Evolutionary conservation across 2,888 invertebrate genomes (phyloP).

Genomic region (Idaea straminata): DNA sequence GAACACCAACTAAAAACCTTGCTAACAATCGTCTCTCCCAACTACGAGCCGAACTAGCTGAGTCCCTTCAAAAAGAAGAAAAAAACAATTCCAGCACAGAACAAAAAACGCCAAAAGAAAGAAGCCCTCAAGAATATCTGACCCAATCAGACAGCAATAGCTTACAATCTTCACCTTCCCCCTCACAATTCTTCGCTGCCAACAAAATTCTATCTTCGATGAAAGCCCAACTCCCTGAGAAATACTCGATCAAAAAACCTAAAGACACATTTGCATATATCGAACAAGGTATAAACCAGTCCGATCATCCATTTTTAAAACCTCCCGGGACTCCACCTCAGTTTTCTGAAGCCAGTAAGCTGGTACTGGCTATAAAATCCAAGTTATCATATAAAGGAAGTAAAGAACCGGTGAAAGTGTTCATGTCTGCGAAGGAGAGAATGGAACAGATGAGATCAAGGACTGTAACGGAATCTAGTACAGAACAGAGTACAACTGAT

Average conservation of each 20-base stretch:
- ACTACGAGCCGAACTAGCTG: conserved; percentile 46
- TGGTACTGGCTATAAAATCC: conserved; percentile 70
- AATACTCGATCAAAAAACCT: conserved; percentile 57
- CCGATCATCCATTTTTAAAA: conserved; percentile 64
- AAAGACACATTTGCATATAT: conserved; percentile 72
- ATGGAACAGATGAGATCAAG: conserved; percentile 52
- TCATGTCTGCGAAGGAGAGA: conserved; percentile 52
- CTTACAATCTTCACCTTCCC: conserved; percentile 58
- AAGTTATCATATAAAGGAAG: conserved; percentile 56
- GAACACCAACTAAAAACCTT: conserved; percentile 43
- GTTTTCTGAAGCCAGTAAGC: conserved; percentile 69
- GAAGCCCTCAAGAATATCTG: conserved; percentile 34
- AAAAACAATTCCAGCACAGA: conserved; percentile 37
- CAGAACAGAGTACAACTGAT: conserved; percentile 29
- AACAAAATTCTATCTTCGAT: conserved; percentile 72
- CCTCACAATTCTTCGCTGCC: conserved; percentile 71
- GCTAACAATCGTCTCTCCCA: conserved; percentile 55
- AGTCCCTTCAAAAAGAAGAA: conserved; percentile 45
- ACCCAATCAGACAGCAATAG: conserved; percentile 62
- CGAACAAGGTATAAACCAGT: conserved; percentile 68
- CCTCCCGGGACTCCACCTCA: conserved; percentile 72
- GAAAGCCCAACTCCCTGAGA: conserved; percentile 71
- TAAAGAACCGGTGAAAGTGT: conserved; percentile 40
- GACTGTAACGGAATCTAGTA: conserved; percentile 42
- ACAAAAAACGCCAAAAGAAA: conserved; percentile 40